Evolutionary conservation across 2,797 vertebrate species (phyloP), one percentile per base, ranked within the genome.

Genomic region (Scarus forsteni): DNA sequence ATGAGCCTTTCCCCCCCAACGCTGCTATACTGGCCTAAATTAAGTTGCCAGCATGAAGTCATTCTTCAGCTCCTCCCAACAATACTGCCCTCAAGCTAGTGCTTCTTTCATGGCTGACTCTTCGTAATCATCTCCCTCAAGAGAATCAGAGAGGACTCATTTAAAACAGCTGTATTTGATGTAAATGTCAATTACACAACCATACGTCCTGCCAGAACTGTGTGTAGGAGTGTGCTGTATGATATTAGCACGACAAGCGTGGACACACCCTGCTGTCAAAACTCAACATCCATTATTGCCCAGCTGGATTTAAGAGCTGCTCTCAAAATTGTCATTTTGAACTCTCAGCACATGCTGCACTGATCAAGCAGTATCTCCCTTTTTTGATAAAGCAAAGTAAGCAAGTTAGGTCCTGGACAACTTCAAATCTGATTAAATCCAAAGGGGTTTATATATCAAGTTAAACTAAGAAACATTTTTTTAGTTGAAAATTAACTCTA

Each of bases 11-110:
- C 42, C 56, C 48, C 46, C 42, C 57, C 11, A 27, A 34, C 66
- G 46, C 62, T 67, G 64, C 77, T 89, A 67, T 74, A 85, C 81
- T 79, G 85, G 79, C 80, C 80, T 79, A 66, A 84, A 83, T 76
- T 73, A 79, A 79, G 80, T 84, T 86, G 84, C 86, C 91, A 92
- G 59, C 67, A 88, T 91, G 84, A 88, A 87, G 80, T 94, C 82
- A 91, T 78, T 40, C 52, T 49, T 75, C 60, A 56, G 78, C 83
- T 78, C 79, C 89, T 85, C 87, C 87, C 83, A 66, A 77, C 54
- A 85, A 73, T 77, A 80, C 79, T 70, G 69, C 69, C 79, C 74
- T 81, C 19, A 7, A 61, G 83, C 69, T 69, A 79, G 66, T 51
- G 73, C 72, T 83, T 84, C 13, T 88, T 83, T 84, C 57, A 86